Conservation (phyloP, 2,113 vertebrate species). For the Nothocercus julius region DNA sequence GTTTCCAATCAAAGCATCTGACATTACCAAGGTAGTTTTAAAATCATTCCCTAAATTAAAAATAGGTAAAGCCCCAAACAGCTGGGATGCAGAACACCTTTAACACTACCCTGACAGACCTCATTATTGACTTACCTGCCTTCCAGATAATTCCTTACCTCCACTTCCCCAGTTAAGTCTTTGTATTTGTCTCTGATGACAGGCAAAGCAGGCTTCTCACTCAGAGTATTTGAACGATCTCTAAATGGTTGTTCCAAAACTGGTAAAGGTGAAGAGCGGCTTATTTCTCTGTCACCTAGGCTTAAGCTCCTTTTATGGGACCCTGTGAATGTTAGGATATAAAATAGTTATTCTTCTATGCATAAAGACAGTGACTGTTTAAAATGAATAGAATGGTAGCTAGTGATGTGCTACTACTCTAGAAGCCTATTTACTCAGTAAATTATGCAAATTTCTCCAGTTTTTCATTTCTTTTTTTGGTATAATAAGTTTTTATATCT, state of each 20-base stretch:
- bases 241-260: slow-evolving; percentile 89
- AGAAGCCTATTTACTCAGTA: neutral
- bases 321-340: slow-evolving; percentile 71
- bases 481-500: neutral
- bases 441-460: neutral
- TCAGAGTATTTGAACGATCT: slow-evolving; percentile 93
- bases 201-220: slow-evolving; percentile 90
- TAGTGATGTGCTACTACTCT: neutral
- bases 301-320: slow-evolving; percentile 97
- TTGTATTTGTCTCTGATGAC: slow-evolving; percentile 99
- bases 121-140: neutral
- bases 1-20: neutral
- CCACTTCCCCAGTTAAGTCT: slow-evolving; percentile 96
- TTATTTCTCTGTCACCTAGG: slow-evolving; percentile 94
- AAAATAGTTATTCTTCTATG: neutral
- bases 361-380: neutral
- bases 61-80: fast-evolving
- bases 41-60: neutral
- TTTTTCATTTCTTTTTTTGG: neutral
- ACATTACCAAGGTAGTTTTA: fast-evolving
- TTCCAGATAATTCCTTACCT: slow-evolving; percentile 78
- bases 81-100: neutral
- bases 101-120: neutral
- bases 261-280: slow-evolving; percentile 82
- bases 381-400: neutral